Evolutionary conservation across 2,113 vertebrate species (phyloP).

Genomic region (Cynoglossus semilaevis): DNA sequence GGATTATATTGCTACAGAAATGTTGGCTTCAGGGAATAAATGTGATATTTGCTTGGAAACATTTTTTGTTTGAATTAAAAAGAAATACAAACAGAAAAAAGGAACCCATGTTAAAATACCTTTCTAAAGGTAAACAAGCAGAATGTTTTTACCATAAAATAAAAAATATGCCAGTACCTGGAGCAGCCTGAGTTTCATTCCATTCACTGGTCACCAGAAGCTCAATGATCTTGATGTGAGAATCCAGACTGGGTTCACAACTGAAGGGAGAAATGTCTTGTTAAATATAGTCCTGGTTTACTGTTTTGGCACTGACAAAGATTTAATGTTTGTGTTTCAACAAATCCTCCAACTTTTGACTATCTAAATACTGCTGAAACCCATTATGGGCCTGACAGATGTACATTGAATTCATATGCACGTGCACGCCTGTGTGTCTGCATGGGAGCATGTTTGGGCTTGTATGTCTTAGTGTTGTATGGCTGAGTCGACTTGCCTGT

Average conservation of each 20-base stretch:
- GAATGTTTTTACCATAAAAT: not conserved
- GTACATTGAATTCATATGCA: not conserved
- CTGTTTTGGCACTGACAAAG: no score
- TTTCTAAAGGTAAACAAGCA: not conserved
- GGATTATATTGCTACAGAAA: no score
- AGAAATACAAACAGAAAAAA: no score
- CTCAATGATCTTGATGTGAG: conserved; percentile 87
- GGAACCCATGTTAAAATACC: no score
- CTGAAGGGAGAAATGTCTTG: conserved; percentile 62
- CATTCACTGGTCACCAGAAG: conserved; percentile 90
- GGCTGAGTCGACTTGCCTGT: conserved; percentile 25
- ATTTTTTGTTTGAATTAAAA: no score
- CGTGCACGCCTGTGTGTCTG: not conserved
- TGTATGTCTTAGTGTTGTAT: conserved; percentile 24
- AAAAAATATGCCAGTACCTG: conserved; percentile 78
- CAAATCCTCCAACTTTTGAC: conserved; percentile 35
- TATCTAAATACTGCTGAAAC: conserved; percentile 32
- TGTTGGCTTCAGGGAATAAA: no score
- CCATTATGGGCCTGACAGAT: conserved; percentile 13
- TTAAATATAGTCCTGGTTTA: conserved; percentile 26
- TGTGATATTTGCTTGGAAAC: no score
- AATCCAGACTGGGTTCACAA: conserved; percentile 86
- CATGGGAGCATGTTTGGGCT: conserved; percentile 14
- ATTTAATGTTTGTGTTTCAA: no score
- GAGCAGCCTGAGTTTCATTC: conserved; percentile 87